These are phyloP conservation scores for Emys orbicularis DNA, from an alignment of 2,797 vertebrate species.

Conservation along the genomic window DNA sequence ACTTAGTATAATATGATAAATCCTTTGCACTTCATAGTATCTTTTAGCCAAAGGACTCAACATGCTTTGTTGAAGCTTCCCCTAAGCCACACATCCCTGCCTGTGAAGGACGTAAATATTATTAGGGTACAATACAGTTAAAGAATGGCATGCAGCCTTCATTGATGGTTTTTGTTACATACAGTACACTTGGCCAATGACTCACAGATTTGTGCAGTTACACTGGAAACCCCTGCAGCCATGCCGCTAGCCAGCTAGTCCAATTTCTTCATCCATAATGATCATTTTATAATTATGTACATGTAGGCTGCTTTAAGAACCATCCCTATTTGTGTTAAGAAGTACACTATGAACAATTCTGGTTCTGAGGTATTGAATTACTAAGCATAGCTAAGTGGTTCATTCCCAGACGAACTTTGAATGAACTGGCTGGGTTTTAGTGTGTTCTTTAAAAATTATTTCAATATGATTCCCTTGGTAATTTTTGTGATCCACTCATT, in stretches of 20 bases:
- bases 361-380: rapidly evolving
- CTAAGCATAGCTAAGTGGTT: rapidly evolving
- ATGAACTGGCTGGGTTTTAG: rapidly evolving
- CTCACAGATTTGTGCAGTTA: not conserved
- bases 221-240: not conserved
- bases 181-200: not conserved
- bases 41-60: not conserved
- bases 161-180: not conserved
- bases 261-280: rapidly evolving
- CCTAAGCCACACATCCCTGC: not conserved
- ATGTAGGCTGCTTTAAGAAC: rapidly evolving
- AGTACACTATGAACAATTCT: not conserved
- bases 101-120: not conserved
- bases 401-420: rapidly evolving
- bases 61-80: not conserved
- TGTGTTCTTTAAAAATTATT: rapidly evolving
- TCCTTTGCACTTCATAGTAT: no score
- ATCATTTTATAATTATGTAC: rapidly evolving
- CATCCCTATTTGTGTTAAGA: rapidly evolving
- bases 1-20: no score
- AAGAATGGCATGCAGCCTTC: not conserved
- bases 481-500: not conserved
- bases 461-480: rapidly evolving
- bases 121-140: not conserved
- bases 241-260: not conserved